Base-by-base conservation (phyloP, 2,113 vertebrate genomes). In the Corythornis madagascariensis region DNA sequence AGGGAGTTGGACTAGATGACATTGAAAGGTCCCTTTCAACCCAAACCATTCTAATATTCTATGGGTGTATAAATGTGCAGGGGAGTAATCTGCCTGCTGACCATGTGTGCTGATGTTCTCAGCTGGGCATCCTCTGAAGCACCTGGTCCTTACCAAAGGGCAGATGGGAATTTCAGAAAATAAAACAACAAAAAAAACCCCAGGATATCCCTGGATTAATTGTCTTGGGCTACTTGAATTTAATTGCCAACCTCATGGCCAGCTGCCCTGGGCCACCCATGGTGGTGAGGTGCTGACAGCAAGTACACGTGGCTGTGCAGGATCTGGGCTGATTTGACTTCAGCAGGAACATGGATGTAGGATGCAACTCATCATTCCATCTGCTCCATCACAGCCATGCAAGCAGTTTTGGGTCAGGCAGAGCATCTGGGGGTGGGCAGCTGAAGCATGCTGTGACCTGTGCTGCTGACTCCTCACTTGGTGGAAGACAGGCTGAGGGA, bases 121-220 rank as follows among this genome's bases (percentile, higher is more conserved):
- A 3, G 13, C 69, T 2, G 1, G 16, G 4, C 47, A 13, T 73
- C 45, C 24, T 79, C 24, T 4, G 3, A 29, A 4, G 16, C 20
- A 59, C 7, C 16, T 0, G 0, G 10, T 57, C 24, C 8, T 9
- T 6, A 15, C 10, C 6, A 0, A 10, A 8, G 35, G 6, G 5
- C 53, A 69, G 6, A 11, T 4, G 4, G 18, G 6, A 7, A 22
- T 33, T 88, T 77, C 31, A 28, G 17, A 63, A 73, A 50, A 4
- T 14, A 42, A 42, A 66, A 66, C 26, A 3, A 14, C 83, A 38
- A 4, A 40, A 28, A 33, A 18, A 3, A 21, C 0, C 3, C 9
- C 11, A 29, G 7, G 16, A 26, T 59, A 57, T 20, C 53, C 12
- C 24, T 53, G 38, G 29, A 33, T 6, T 72, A 59, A 65, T 8